phyloP scores from a whole-genome alignment of 2,888 invertebrate species.

The Amblyjoppa proteus region DNA sequence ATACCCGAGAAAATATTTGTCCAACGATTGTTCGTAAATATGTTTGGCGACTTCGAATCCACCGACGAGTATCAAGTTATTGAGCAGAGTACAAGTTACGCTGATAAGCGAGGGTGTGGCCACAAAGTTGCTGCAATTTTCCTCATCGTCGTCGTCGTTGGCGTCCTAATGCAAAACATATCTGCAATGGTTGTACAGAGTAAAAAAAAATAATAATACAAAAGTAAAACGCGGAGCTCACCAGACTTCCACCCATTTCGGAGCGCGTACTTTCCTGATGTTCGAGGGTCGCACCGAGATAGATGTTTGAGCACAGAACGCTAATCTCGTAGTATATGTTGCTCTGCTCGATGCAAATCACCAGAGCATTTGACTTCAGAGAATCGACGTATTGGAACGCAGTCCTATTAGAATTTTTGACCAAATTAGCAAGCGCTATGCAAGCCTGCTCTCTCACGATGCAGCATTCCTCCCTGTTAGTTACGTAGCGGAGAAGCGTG shows the following conservation, averaged over 20 bases:
- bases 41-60: conserved; percentile 82
- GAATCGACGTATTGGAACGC: conserved; percentile 80
- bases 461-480: conserved; percentile 86
- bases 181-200: neutral
- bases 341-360: conserved; percentile 79
- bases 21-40: conserved; percentile 85
- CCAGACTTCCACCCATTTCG: conserved; percentile 71
- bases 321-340: conserved; percentile 81
- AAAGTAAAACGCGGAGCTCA: conserved; percentile 25
- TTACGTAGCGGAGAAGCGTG: conserved; percentile 76
- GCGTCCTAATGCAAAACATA: conserved; percentile 32
- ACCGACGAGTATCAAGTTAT: conserved; percentile 84
- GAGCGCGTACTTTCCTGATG: conserved; percentile 69
- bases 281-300: conserved; percentile 76
- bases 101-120: conserved; percentile 86
- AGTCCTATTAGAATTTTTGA: conserved; percentile 77
- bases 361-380: conserved; percentile 76
- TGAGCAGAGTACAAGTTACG: conserved; percentile 84
- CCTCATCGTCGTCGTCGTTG: conserved; percentile 70
- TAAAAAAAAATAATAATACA: neutral
- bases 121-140: conserved; percentile 77
- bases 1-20: conserved; percentile 86
- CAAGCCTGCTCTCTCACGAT: conserved; percentile 87
- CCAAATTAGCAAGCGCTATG: conserved; percentile 85
- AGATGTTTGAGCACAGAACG: conserved; percentile 79